A percentile compares a stretch with the other conserved stretches of the same genome.
Conservation (phyloP, 2,113 vertebrate genomes). For the Neopipo cinnamomea region DNA sequence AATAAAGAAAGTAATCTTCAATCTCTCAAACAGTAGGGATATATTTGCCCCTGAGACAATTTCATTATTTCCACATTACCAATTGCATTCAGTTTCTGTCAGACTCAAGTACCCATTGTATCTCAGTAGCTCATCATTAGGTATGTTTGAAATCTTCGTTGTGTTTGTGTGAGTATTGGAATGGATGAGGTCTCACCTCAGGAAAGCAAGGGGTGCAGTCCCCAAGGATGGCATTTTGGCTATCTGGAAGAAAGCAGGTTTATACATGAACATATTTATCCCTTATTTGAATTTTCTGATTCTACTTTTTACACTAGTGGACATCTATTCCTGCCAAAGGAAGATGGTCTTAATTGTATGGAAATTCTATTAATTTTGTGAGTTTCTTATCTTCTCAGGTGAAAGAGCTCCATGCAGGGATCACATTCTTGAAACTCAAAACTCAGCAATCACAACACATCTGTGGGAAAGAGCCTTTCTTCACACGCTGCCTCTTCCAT, state of each 20-base stretch:
- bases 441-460: not conserved
- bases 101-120: not conserved
- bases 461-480: not conserved
- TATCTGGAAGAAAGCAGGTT: not conserved
- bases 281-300: not conserved
- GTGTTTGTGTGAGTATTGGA: fast-evolving
- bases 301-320: not conserved
- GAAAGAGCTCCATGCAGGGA: not conserved
- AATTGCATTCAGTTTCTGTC: not conserved
- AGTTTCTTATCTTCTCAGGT: not conserved
- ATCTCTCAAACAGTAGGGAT: not conserved
- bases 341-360: not conserved
- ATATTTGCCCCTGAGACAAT: not conserved
- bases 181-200: not conserved
- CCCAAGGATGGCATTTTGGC: not conserved
- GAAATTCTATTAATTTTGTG: not conserved
- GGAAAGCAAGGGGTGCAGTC: fast-evolving
- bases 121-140: not conserved
- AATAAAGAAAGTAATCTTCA: not conserved
- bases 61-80: not conserved
- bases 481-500: not conserved
- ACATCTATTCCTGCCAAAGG: not conserved
- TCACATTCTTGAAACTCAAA: not conserved
- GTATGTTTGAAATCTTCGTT: not conserved
- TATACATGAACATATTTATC: not conserved